Evolutionary conservation across 2,797 vertebrate species (phyloP), one percentile per base, ranked within the genome.

Genomic region (Lutjanus argentimaculatus): DNA sequence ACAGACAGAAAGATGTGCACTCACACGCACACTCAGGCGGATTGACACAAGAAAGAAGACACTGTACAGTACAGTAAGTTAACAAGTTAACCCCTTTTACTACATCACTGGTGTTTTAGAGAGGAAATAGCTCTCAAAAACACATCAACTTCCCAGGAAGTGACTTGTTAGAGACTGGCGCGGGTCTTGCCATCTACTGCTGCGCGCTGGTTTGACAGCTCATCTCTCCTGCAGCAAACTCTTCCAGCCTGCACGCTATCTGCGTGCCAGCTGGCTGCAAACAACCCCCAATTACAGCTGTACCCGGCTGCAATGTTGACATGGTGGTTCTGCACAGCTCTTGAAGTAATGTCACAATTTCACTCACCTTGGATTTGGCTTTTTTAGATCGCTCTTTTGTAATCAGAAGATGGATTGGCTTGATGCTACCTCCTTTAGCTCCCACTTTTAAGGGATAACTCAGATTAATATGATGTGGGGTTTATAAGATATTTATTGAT

Each of bases 261-360:
- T 42, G 64, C 53, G 75, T 53, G 79, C 88, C 89, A 91, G 83
- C 89, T 84, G 83, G 89, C 82, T 64, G 81, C 45, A 72, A 76
- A 83, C 86, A 78, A 67, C 84, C 77, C 76, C 87, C 86, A 91
- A 89, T 90, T 89, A 89, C 88, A 88, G 89, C 89, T 88, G 83
- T 56, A 80, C 67, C 66, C 56, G 56, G 80, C 81, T 70, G 71
- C 74, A 57, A 15, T 22, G 80, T 61, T 69, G 76, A 85, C 57
- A 52, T 36, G 52, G 66, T 2, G 21, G 56, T 48, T 56, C 68
- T 43, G 49, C 73, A 68, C 69, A 69, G 15, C 17, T 59, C 40
- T 55, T 2, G 0, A 64, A 55, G 51, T 62, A 67, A 45, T 22
- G 52, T 43, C 46, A 66, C 61, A 8, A 46, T 55, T 55, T 66